Evolutionary conservation across 2,797 vertebrate genomes (phyloP), one percentile per base, ranked within the genome.

Genomic region (Lerista edwardsae): DNA sequence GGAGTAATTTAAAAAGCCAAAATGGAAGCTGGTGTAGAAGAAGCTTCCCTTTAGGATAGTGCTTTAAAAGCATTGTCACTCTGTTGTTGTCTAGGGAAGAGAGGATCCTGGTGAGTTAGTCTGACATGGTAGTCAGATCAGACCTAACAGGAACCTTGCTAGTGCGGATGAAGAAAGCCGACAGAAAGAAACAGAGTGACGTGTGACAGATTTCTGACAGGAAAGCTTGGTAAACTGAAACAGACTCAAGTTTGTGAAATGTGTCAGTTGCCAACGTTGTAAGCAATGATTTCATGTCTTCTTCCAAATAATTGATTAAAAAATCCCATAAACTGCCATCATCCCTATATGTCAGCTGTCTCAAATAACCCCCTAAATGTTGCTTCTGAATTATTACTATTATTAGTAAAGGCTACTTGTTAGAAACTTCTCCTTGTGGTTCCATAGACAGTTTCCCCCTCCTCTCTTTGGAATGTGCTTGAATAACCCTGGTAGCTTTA

Each of bases 241-340:
- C 27, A 74, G 27, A 79, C 34, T 79, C 6, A 51, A 21, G 65
- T 64, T 64, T 47, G 23, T 79, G 83, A 79, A 73, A 74, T 85
- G 36, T 85, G 83, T 85, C 69, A 85, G 44, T 77, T 57, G 27
- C 34, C 74, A 57, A 65, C 14, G 55, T 64, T 73, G 62, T 74
- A 65, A 80, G 83, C 44, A 79, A 80, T 5, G 29, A 74, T 80
- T 80, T 67, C 61, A 57, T 74, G 69, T 85, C 77, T 74, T 31
- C 59, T 79, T 74, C 71, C 59, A 84, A 79, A 79, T 73, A 79
- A 65, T 31, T 79, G 83, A 80, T 67, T 57, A 80, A 78, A 79
- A 61, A 55, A 31, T 5, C 29, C 69, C 21, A 85, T 62, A 67
- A 69, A 74, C 31, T 47, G 19, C 41, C 64, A 77, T 3, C 17